Evolutionary conservation across 2,888 invertebrate genomes (phyloP).

Genomic region (Idaea straminata): DNA sequence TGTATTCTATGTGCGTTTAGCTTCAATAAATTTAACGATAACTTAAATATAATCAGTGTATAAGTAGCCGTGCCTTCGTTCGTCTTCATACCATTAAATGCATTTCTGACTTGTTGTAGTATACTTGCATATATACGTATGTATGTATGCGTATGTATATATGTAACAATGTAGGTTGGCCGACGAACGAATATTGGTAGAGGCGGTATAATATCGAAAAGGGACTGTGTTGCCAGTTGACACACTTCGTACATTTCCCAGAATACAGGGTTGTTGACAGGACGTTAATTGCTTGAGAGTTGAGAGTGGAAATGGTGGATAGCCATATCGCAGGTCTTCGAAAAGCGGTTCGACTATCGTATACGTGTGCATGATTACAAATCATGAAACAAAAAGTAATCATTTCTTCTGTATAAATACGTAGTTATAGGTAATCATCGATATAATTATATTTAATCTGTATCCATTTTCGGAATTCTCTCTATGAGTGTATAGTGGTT

Average conservation of each 20-base stretch:
- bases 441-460: conserved; percentile 78
- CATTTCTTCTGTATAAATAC: conserved; percentile 75
- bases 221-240: conserved; percentile 47
- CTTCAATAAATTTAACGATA: conserved; percentile 55
- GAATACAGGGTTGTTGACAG: conserved; percentile 63
- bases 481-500: conserved; percentile 80
- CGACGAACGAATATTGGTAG: conserved; percentile 35
- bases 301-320: conserved; percentile 44
- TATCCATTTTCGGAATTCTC: conserved; percentile 79
- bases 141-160: not conserved
- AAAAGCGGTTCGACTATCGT: conserved; percentile 75
- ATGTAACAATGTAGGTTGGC: conserved; percentile 22
- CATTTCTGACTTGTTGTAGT: conserved; percentile 19
- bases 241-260: conserved; percentile 44
- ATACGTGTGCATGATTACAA: conserved; percentile 77
- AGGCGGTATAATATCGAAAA: conserved; percentile 45
- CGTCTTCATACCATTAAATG: conserved; percentile 63
- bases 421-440: conserved; percentile 76
- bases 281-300: conserved; percentile 36
- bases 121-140: not conserved
- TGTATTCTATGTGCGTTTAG: conserved; percentile 75
- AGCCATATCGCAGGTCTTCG: conserved; percentile 69
- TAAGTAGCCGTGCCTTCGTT: conserved; percentile 78
- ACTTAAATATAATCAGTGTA: conserved; percentile 60
- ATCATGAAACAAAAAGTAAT: conserved; percentile 69